Evolutionary conservation across 1,140 invertebrate species (phyloP), one percentile per base, ranked within the genome.

Genomic region (Drosophila parabipectinata): DNA sequence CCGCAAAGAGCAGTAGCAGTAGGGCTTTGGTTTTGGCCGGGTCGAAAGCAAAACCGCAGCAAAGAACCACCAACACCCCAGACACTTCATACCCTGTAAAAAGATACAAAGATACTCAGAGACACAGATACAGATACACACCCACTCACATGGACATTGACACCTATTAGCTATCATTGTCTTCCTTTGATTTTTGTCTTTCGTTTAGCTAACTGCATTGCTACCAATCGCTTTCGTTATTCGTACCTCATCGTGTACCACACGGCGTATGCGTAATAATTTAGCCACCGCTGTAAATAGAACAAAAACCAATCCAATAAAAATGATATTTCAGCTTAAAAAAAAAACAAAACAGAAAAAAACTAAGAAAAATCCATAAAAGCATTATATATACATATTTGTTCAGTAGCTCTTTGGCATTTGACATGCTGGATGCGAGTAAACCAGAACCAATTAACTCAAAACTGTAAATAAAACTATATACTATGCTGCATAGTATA

Each of bases 241-340:
- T 69, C 67, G 66, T 68, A 68, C 66, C 66, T 69, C 66, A 68
- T 69, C 66, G 67, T 78, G 74, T 79, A 68, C 80, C 76, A 84
- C 80, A 83, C 74, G 81, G 60, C 80, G 80, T 84, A 84, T 84
- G 80, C 80, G 80, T 84, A 84, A 76, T 83, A 67, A 34, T 32
- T 71, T 71, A 72, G 67, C 67, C 55, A 72, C 47, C 56, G 69
- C 69, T 72, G 69, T 72, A 72, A 72, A 72, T 72, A 69, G 34
- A 72, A 52, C 44, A 63, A 69, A 48, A 56, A n/a, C 21, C 26
- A 55, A 55, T 9, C 37, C n/a, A 59, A 39, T 37, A 61, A 50
- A 56, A 48, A 30, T 10, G 41, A 52, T 32, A 64, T 26, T n/a
- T 15, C 7, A 57, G 66, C 7, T 54, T 24, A 54, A 57, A 18